Evolutionary conservation across 1,140 invertebrate genomes (phyloP).

Genomic region (Lysiphlebus fabarum): DNA sequence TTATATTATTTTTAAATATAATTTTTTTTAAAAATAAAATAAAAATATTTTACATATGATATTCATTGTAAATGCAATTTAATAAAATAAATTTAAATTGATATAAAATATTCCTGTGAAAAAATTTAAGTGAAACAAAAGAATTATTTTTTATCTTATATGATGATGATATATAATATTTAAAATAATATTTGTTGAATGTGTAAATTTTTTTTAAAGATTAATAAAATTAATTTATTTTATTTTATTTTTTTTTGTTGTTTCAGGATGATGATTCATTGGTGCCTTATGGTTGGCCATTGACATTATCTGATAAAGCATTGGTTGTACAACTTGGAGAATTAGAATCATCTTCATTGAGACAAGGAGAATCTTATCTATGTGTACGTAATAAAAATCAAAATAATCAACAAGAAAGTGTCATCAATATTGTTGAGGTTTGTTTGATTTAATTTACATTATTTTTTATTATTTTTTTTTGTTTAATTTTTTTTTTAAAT

Average conservation of each 20-base stretch:
- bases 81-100: too few species aligned
- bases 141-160: not conserved
- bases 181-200: not conserved
- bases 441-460: slow-evolving; percentile 32
- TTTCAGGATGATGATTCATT: slow-evolving; percentile 53
- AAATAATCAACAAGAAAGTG: slow-evolving; percentile 41
- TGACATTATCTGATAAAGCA: slow-evolving; percentile 49
- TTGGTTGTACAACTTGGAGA: slow-evolving; percentile 53
- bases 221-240: too few species aligned
- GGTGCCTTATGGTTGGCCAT: slow-evolving; percentile 53
- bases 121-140: too few species aligned
- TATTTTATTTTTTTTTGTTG: slow-evolving; percentile 17
- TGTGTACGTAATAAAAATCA: slow-evolving; percentile 45
- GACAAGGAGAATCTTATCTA: slow-evolving; percentile 56
- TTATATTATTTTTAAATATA: too few species aligned
- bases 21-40: too few species aligned
- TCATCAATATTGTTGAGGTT: slow-evolving; percentile 49
- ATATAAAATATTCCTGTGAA: too few species aligned
- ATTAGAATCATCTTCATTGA: slow-evolving; percentile 51
- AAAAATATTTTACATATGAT: too few species aligned
- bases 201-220: not conserved
- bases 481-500: slow-evolving; percentile 7
- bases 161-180: not conserved
- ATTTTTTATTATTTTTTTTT: slow-evolving; percentile 7
- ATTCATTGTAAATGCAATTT: too few species aligned